Base-by-base conservation (phyloP, 2,888 invertebrate genomes). In the Ommatoiulus sabulosus region DNA sequence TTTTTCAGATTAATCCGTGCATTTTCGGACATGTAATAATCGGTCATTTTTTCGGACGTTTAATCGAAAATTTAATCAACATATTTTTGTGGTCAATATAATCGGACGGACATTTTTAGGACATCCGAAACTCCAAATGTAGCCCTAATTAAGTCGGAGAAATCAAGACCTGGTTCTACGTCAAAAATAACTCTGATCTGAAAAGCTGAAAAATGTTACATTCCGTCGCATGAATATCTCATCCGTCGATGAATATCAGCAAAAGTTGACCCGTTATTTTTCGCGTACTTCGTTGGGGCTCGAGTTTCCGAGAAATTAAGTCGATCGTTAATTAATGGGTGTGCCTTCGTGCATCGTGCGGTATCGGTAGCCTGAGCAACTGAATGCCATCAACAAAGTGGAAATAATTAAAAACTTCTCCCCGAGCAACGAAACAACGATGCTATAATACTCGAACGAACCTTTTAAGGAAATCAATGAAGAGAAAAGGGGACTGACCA, bases 341-440 rank as follows among this genome's bases (percentile, higher is more conserved):
- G 63, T 20, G 63, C 7, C 20, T n/a, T 20, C 24, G 52, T 72
- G n/a, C 20, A 10, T n/a, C 6, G 20, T 72, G 63, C 24, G 63
- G 63, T 72, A 20, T 63, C 24, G 63, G 63, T 72, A 72, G 63
- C 63, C 63, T n/a, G 63, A 72, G 63, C 63, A 72, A 72, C 63
- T 72, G 20, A 72, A 72, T 72, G 63, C 63, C 63, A n/a, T n/a
- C n/a, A 72, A 72, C 63, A 72, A 72, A 72, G 63, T 72, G 63
- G 63, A 72, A 72, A 72, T 72, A 72, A 72, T 72, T 72, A 72
- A 72, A 72, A 72, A 72, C 63, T 48, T n/a, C 48, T 72, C 63
- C 63, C 63, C 7, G 63, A 72, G 63, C 63, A 72, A 72, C 63
- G 63, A 72, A n/a, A 20, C 63, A 20, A 20, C 63, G 63, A 20